Conservation (phyloP, 2,888 invertebrate species). For the Malthinus seriepunctatus region DNA sequence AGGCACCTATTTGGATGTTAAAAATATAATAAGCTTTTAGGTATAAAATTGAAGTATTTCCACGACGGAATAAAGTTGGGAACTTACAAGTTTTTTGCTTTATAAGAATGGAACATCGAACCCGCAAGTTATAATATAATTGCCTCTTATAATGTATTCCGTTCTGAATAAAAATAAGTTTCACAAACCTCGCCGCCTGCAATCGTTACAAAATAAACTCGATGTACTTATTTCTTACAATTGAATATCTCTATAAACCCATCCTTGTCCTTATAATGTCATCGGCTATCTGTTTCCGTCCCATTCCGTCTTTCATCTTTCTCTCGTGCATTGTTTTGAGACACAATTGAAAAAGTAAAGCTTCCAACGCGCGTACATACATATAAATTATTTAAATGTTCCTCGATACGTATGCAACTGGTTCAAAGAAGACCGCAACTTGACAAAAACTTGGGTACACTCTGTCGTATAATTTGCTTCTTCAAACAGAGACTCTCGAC, state of each 20-base stretch:
- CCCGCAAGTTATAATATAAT: slow-evolving; percentile 39
- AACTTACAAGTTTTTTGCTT: slow-evolving; percentile 23
- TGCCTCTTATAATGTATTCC: slow-evolving; percentile 43
- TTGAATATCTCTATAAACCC: slow-evolving; percentile 40
- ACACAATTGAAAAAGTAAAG: slow-evolving; percentile 52
- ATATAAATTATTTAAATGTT: slow-evolving; percentile 58
- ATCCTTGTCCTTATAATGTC: slow-evolving; percentile 31
- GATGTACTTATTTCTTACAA: slow-evolving; percentile 47
- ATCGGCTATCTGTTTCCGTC: slow-evolving; percentile 39
- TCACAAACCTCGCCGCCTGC: slow-evolving; percentile 39
- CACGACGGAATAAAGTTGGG: no score
- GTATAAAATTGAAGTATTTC: no score
- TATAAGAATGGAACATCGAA: slow-evolving; percentile 36
- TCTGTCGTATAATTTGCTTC: slow-evolving; percentile 35
- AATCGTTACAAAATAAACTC: slow-evolving; percentile 48
- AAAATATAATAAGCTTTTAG: no score
- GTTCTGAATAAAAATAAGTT: slow-evolving; percentile 46
- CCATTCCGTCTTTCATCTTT: slow-evolving; percentile 44
- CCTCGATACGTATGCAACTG: slow-evolving; percentile 55
- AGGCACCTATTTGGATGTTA: no score
- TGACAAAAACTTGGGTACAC: slow-evolving; percentile 53
- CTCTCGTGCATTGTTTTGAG: slow-evolving; percentile 48
- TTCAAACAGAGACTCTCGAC: slow-evolving; percentile 14
- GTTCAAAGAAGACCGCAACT: slow-evolving; percentile 54
- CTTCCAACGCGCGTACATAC: slow-evolving; percentile 53